Evolutionary conservation across 1,140 invertebrate genomes (phyloP), one percentile per base, ranked within the genome.

Genomic region (Drosophila navojoa): DNA sequence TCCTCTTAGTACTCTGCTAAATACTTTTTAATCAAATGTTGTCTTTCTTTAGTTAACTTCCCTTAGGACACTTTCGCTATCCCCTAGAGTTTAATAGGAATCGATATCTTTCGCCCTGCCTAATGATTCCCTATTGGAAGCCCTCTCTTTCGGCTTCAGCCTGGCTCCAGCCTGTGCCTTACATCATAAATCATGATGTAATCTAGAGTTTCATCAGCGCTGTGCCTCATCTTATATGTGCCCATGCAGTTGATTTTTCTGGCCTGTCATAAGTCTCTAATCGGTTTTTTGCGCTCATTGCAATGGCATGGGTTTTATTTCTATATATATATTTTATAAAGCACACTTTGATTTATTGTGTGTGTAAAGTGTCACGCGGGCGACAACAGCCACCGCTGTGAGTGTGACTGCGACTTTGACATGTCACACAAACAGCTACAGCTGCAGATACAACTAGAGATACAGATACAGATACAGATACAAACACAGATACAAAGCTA

Each of bases 281-380:
- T 25, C 50, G 29, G 40, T 55, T 57, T 55, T 55, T 71, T 54
- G 61, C n/a, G 6, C 19, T 53, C 59, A 59, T 81, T 74, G 52
- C n/a, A 60, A 50, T 69, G 2, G 53, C 42, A n/a, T 15, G 16
- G n/a, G 19, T 22, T 53, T 49, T 40, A 52, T 54, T 38, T 63
- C 25, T 50, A 4, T 50, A 4, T n/a, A 25, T 27, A 27, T 16
- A 40, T 55, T 55, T 19, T 57, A 45, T 63, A 13, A 71, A 66
- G 35, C 70, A 50, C 42, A 66, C 45, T 77, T 70, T 87, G 84
- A 87, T 87, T 87, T 87, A 87, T 87, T 82, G 84, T 84, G 79
- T 87, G 84, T 87, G 84, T 87, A 77, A 89, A 89, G 84, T 87
- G 84, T 87, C 84, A 86, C 68, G 62, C 84, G 59, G 77, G 84